These are phyloP conservation scores for Andricus quercusramuli DNA, from an alignment of 2,888 invertebrate genomes.

Conservation along the genomic window DNA sequence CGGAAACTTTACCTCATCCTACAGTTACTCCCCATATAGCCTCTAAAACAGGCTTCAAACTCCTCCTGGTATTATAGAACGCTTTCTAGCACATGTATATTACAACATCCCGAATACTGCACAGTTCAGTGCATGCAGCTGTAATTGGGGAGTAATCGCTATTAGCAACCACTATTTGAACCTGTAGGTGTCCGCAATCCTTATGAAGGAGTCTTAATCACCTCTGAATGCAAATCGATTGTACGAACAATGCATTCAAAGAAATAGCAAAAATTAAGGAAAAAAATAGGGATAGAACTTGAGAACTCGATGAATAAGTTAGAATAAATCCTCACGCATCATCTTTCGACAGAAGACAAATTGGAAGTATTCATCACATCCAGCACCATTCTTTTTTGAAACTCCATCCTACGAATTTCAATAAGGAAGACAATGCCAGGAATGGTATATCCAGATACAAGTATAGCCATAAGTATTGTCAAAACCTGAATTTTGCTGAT, in stretches of 20 bases:
- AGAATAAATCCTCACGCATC: too few relatives aligned
- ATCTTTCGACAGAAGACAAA: too few relatives aligned
- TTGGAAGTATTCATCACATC: not conserved
- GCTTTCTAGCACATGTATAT: constrained; percentile 17
- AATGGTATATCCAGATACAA: not conserved
- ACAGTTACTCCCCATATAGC: not conserved
- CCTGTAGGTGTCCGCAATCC: not conserved
- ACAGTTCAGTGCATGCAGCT: constrained; percentile 1
- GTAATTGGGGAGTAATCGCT: constrained; percentile 30
- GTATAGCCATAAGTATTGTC: not conserved
- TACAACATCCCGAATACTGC: constrained; percentile 18
- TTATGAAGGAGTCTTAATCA: constrained; percentile 8
- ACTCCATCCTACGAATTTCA: not conserved
- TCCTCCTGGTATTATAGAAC: constrained; percentile 7
- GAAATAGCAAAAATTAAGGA: too few relatives aligned
- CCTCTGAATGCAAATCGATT: not conserved
- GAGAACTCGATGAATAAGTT: too few relatives aligned
- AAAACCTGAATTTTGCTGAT: not conserved
- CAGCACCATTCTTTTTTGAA: not conserved
- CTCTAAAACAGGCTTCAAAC: constrained; percentile 21
- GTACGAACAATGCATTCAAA: too few relatives aligned
- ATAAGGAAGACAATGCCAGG: not conserved
- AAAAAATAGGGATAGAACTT: too few relatives aligned
- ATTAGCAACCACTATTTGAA: constrained; percentile 24
- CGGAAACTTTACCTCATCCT: constrained; percentile 33